These are phyloP conservation scores for Rallus crepitans DNA, from an alignment of 2,797 vertebrate species.

Conservation along the genomic window DNA sequence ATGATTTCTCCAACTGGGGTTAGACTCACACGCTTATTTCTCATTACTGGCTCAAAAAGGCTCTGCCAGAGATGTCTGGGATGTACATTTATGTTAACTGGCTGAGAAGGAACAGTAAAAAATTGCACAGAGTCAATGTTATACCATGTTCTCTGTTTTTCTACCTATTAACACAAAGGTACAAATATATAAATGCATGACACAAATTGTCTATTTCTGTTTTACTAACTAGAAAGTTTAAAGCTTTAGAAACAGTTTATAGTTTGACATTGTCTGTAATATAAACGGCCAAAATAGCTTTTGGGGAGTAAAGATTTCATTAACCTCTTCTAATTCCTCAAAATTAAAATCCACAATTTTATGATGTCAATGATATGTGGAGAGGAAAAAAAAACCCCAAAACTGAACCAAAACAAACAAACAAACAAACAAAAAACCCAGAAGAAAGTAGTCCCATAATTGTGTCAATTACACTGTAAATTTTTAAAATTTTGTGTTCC, in stretches of 20 bases:
- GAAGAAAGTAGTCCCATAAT: neutral
- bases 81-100: neutral
- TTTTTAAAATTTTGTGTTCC: neutral
- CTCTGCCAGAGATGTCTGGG: neutral
- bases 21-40: neutral
- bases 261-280: neutral
- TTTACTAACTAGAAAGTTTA: neutral
- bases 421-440: neutral
- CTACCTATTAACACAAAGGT: neutral
- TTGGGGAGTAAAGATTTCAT: neutral
- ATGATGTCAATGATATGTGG: neutral
- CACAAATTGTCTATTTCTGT: neutral
- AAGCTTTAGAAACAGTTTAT: neutral
- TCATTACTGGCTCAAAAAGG: conserved; percentile 9
- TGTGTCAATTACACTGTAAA: neutral
- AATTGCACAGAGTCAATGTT: neutral
- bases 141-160: neutral
- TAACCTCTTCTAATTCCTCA: neutral
- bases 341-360: neutral
- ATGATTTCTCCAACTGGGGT: neutral
- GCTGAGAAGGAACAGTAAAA: neutral
- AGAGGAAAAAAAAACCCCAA: neutral
- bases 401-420: neutral
- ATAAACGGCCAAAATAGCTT: neutral
- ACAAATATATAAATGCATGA: neutral